Evolutionary conservation across 2,888 invertebrate species (phyloP).

Genomic region (Apamea sordens): DNA sequence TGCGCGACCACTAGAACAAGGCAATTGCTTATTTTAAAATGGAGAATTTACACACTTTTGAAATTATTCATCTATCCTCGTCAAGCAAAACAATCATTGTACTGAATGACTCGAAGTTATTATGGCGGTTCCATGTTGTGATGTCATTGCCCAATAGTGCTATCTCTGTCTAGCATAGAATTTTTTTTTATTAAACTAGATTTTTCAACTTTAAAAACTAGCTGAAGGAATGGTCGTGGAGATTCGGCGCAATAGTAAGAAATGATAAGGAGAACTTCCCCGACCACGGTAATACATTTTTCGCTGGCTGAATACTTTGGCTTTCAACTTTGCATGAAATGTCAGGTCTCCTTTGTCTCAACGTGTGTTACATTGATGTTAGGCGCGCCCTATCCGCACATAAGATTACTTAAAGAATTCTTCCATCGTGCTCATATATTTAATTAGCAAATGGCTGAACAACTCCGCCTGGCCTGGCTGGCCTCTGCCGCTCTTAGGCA

Average conservation of each 20-base stretch:
- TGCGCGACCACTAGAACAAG: neutral
- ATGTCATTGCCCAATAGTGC: neutral
- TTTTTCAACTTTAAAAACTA: no score
- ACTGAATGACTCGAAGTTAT: neutral
- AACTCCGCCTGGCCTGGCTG: neutral
- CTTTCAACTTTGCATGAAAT: no score
- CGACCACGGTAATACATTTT: no score
- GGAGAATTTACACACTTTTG: neutral
- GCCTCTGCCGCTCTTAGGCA: slow-evolving; percentile 22
- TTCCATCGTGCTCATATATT: neutral
- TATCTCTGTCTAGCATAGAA: neutral
- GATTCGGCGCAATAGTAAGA: no score
- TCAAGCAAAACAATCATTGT: neutral
- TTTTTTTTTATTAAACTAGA: no score
- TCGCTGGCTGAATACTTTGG: no score
- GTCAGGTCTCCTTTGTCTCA: neutral
- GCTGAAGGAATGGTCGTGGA: no score
- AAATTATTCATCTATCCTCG: neutral
- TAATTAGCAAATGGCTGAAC: slow-evolving; percentile 25
- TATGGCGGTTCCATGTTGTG: neutral
- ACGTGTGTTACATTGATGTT: neutral
- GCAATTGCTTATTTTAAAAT: neutral
- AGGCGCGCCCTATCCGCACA: neutral
- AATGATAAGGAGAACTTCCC: no score
- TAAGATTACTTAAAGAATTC: neutral